A percentile compares a stretch with the other conserved stretches of the same genome.
Conservation (phyloP, 2,888 invertebrate species). For the Eristalis pertinax region DNA sequence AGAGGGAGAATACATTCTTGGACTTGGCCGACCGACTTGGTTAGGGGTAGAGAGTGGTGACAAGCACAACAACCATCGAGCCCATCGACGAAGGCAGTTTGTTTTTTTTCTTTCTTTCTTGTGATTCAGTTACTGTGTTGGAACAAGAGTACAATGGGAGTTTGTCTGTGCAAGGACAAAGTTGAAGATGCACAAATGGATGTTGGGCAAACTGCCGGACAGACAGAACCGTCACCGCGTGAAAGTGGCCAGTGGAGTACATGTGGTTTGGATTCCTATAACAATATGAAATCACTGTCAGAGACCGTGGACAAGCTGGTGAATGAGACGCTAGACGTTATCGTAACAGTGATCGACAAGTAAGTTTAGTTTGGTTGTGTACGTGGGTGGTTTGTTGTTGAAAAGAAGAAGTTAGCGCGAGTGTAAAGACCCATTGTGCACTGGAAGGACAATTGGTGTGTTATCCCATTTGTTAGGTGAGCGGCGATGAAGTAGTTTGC, state of each 20-base stretch:
- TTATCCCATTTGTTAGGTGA: neutral
- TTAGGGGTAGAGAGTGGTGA: neutral
- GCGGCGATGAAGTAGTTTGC: neutral
- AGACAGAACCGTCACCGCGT: slow-evolving; percentile 74
- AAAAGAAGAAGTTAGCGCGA: neutral
- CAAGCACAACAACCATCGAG: neutral
- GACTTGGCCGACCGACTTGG: neutral
- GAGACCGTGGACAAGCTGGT: slow-evolving; percentile 88
- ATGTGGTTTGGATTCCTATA: slow-evolving; percentile 65
- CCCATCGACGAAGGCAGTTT: neutral
- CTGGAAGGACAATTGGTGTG: neutral
- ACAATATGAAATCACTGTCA: slow-evolving; percentile 77
- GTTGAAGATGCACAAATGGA: slow-evolving; percentile 82
- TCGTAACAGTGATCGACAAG: slow-evolving; percentile 93
- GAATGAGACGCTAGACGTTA: slow-evolving; percentile 89
- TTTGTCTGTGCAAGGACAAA: slow-evolving; percentile 89
- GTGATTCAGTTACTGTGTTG: neutral
- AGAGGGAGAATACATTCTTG: neutral
- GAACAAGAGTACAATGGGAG: slow-evolving; percentile 85
- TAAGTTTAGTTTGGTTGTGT: slow-evolving; percentile 82
- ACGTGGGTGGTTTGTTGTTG: neutral
- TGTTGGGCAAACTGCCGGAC: slow-evolving; percentile 77
- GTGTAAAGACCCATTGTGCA: neutral
- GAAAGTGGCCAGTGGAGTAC: slow-evolving; percentile 67
- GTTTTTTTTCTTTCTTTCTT: neutral